A percentile compares a stretch with the other conserved stretches of the same genome.
These are phyloP conservation scores for Patella vulgata DNA, from an alignment of 1,140 invertebrate genomes.

Conservation along the genomic window DNA sequence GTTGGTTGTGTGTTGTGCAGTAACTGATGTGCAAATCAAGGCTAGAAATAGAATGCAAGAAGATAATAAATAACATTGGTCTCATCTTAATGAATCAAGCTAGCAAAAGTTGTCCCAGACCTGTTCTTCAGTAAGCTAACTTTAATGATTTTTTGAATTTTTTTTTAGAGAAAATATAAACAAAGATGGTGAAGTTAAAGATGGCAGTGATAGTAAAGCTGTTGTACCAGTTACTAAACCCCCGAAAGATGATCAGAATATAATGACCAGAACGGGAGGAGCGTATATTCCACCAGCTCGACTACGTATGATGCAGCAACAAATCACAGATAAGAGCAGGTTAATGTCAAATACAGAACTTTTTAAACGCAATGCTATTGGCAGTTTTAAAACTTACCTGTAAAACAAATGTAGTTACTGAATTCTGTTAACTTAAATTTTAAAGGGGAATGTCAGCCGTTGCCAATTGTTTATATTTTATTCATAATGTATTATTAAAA, in stretches of 20 bases:
- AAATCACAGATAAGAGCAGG: conserved; percentile 90
- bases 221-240: conserved; percentile 30
- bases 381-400: neutral
- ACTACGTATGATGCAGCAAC: conserved; percentile 91
- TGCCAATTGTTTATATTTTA: too few species aligned
- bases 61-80: too few species aligned
- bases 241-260: conserved; percentile 30
- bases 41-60: too few species aligned
- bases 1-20: too few species aligned
- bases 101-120: too few species aligned
- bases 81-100: too few species aligned
- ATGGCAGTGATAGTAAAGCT: conserved; percentile 11
- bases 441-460: too few species aligned
- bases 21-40: too few species aligned
- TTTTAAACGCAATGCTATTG: neutral
- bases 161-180: conserved; percentile 14
- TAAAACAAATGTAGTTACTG: neutral
- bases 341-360: too few species aligned
- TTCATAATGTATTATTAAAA: too few species aligned
- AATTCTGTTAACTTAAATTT: neutral
- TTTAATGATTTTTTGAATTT: too few species aligned
- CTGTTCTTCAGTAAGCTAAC: too few species aligned
- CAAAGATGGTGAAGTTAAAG: conserved; percentile 11
- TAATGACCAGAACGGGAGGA: conserved; percentile 90
- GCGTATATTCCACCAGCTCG: conserved; percentile 99